Percentiles rank a stretch among this genome's conserved stretches.
phyloP scores from a whole-genome alignment of 2,888 invertebrate genomes.

The Trachelus troglodyta region DNA sequence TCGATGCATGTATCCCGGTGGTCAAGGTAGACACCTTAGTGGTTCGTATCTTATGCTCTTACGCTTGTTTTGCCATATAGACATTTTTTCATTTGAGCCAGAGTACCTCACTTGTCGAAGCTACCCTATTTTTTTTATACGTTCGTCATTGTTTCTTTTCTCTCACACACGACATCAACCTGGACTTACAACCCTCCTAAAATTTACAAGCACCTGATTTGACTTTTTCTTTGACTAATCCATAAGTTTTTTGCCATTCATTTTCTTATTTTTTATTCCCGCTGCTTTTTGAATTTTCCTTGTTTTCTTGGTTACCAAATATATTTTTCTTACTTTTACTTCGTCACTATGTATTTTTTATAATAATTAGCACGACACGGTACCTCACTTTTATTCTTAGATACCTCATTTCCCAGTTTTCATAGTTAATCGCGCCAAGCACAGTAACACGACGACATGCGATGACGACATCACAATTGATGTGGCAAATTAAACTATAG shows the following conservation, averaged over 20 bases:
- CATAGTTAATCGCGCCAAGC: not conserved
- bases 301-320: not conserved
- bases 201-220: not conserved
- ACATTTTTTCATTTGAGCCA: not conserved
- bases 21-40: conserved; percentile 88
- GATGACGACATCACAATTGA: not conserved
- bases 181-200: not conserved
- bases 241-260: not conserved
- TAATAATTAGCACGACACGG: not conserved
- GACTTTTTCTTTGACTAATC: not conserved
- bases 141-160: conserved; percentile 12
- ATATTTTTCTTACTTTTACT: not conserved
- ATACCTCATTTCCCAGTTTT: not conserved
- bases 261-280: not conserved
- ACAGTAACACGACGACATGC: not conserved
- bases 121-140: not conserved
- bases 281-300: not conserved
- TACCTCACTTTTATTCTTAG: not conserved
- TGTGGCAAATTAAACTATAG: not conserved
- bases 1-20: conserved; percentile 99
- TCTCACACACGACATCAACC: not conserved
- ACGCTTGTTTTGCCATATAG: conserved; percentile 39
- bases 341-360: not conserved
- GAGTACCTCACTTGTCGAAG: not conserved
- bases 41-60: conserved; percentile 71